Evolutionary conservation across 2,888 invertebrate genomes (phyloP).

Genomic region (Nasonovia ribisnigri): DNA sequence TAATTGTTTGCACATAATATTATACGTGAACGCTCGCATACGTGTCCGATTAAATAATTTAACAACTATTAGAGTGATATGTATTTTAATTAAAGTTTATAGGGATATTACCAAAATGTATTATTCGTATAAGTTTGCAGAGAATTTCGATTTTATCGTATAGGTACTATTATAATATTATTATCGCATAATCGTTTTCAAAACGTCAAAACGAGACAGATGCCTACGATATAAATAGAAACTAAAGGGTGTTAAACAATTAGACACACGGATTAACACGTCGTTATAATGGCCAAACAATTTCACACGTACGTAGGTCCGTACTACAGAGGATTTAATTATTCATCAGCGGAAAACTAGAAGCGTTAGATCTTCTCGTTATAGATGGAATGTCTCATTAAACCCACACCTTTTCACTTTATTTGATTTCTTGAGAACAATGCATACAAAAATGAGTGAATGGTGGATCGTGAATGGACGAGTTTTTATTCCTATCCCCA

Average conservation of each 20-base stretch:
- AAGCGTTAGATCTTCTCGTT: constrained; percentile 8
- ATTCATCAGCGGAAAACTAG: constrained; percentile 44
- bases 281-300: constrained; percentile 44
- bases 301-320: constrained; percentile 19
- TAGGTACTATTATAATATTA: not conserved
- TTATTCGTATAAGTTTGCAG: not conserved
- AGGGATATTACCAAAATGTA: not conserved
- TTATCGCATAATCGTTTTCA: not conserved
- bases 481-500: not conserved
- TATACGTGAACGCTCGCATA: not conserved
- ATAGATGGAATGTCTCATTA: not conserved
- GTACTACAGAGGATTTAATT: constrained; percentile 38
- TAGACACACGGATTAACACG: constrained; percentile 32
- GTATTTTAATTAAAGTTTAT: not conserved
- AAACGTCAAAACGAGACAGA: not conserved
- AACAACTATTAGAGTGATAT: not conserved
- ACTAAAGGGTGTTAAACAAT: constrained; percentile 25
- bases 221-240: not conserved
- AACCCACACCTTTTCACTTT: constrained; percentile 13
- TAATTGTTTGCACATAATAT: not conserved
- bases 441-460: not conserved
- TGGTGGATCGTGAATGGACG: not conserved
- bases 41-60: not conserved
- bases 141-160: not conserved
- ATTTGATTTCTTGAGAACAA: constrained; percentile 41